Base-by-base conservation (phyloP, 2,113 vertebrate species). In the Verasper variegatus region DNA sequence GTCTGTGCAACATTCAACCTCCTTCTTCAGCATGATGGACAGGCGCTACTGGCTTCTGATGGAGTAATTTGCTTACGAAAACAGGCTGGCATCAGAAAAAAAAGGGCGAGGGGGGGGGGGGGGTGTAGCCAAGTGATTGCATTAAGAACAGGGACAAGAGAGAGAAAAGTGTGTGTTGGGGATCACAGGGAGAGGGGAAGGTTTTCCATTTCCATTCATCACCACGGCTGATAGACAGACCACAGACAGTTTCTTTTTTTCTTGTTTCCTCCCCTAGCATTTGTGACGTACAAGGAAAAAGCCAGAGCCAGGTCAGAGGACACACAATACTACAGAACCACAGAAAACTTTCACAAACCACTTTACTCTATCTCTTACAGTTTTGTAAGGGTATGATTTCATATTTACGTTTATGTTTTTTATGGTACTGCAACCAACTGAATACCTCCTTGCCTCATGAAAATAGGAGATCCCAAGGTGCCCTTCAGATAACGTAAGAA, bases 61-160 rank as follows among this genome's bases (percentile, higher is more conserved):
- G 94, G 94, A 92, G 92, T 95, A 92, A 95, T 96, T 96, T 96
- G 91, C 94, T 92, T 90, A 91, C 92, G 93, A 94, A 81, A 95
- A 95, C 60, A n/a, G 1, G 58, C n/a, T 80, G 21, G 20, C 49
- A 91, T 91, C 77, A 58, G 65, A 65, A 91, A 89, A 58, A 27
- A 20, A 15, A 3, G 20, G 18, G n/a, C n/a, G n/a, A n/a, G n/a
- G 17, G 8, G 24, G 92, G 92, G 47, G 15, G 94, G 88, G 94
- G 87, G 80, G 79, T 63, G 86, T 79, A 75, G 82, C 81, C 83
- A 79, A 92, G 90, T 91, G 93, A 94, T 92, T 94, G 92, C 87
- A 92, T 92, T 91, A 93, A 84, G 88, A 83, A 81, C 78, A 86
- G 71, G 64, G 75, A 88, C 80, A 82, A 88, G 86, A 82, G 89